Evolutionary conservation across 2,797 vertebrate species (phyloP), one percentile per base, ranked within the genome.

Genomic region (Adrianichthys oophorus): DNA sequence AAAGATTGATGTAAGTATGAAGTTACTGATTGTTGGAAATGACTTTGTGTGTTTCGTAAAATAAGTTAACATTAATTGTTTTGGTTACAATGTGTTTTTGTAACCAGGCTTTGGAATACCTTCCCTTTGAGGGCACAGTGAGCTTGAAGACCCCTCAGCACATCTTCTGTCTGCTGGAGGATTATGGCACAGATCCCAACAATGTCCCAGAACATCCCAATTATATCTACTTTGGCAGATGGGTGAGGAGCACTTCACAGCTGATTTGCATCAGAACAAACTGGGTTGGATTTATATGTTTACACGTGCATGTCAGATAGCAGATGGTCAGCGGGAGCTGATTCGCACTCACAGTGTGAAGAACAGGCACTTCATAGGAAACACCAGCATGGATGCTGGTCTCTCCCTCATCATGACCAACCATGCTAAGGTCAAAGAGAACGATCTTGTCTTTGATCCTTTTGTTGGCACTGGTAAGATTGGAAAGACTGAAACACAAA

Each of bases 381-480:
- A 98, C 87, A 99, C 98, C 0, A 99, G 97, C 79, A 99, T 99
- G 98, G 96, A 99, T 37, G 95, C 97, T 21, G 94, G 95, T 15
- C 92, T 99, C 21, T 95, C 98, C 13, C 96, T 98, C 82, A 94
- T 98, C 57, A 98, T 99, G 97, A 93, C 94, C 56, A 99, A 99
- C 85, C 97, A 99, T 0, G 96, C 93, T 23, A 93, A 79, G 91
- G 93, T 97, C 65, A 97, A 97, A 83, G 82, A 94, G 75, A 91
- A 95, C 44, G 94, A 98, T 84, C 56, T 98, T 16, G 94, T 99
- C 4, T 98, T 94, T 72, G 98, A 99, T 88, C 98, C 98, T 0
- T 99, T 99, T 90, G 97, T 99, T 67, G 98, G 98, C 87, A 98
- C 96, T 84, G 98, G 98, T 98, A 86, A 86, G 89, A 23, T 23